These are phyloP conservation scores for Dipodomys merriami DNA, from an alignment of 2,113 vertebrate species.

Conservation along the genomic window DNA sequence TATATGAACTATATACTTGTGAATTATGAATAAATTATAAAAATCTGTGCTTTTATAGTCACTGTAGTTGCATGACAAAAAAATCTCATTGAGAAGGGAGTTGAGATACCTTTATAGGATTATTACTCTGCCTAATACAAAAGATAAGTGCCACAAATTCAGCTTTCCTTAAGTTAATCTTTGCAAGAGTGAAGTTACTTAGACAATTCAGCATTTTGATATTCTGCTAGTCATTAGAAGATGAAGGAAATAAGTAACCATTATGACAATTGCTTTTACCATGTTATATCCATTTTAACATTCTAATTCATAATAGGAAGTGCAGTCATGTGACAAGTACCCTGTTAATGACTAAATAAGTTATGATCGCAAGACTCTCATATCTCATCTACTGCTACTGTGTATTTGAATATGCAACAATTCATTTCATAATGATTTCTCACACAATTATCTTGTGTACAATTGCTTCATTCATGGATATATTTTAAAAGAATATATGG, in stretches of 20 bases:
- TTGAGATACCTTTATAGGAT: background rate
- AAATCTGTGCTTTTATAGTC: background rate
- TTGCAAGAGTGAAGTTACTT: background rate
- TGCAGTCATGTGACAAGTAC: background rate
- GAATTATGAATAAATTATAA: background rate
- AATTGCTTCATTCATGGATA: background rate
- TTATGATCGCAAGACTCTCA: background rate
- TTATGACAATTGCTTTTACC: conserved; percentile 11
- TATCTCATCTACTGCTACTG: background rate
- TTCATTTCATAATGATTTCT: conserved; percentile 57
- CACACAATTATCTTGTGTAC: conserved; percentile 44
- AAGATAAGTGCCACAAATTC: background rate
- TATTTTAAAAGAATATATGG: conserved; percentile 57
- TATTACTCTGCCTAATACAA: background rate
- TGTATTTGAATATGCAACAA: conserved; percentile 52
- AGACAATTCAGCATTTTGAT: background rate
- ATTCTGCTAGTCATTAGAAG: conserved; percentile 21
- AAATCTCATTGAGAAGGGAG: background rate
- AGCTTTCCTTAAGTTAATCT: background rate
- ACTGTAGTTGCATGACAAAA: background rate
- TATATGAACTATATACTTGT: background rate
- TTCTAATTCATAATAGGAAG: background rate
- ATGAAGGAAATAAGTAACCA: background rate
- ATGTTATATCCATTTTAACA: background rate
- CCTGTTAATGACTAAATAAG: conserved; percentile 43